phyloP scores from a whole-genome alignment of 1,140 invertebrate genomes.

The Himalopsyche phryganea region DNA sequence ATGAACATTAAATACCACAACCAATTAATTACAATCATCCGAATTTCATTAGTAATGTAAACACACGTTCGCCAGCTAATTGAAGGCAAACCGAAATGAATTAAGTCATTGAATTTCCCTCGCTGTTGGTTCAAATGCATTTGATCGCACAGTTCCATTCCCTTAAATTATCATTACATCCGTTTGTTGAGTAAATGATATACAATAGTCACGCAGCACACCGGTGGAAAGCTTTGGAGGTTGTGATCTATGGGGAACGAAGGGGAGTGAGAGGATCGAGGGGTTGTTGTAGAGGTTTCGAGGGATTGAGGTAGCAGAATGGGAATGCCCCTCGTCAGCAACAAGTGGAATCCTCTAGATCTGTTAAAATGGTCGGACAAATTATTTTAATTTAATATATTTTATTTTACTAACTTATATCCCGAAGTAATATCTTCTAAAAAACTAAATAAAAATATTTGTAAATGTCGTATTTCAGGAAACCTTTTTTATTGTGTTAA shows the following conservation, averaged over 20 bases:
- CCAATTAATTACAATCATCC: too few relatives aligned
- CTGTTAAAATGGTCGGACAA: constrained; percentile 12
- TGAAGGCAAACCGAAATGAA: constrained; percentile 11
- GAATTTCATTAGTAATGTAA: too few relatives aligned
- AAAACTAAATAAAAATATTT: too few relatives aligned
- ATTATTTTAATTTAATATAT: constrained; percentile 3
- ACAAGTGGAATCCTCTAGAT: constrained; percentile 27
- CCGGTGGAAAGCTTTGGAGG: background rate
- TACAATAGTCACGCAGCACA: constrained; percentile 29
- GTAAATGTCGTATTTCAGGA: too few relatives aligned
- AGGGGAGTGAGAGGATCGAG: constrained; percentile 1
- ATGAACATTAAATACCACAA: too few relatives aligned
- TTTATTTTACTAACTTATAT: too few relatives aligned
- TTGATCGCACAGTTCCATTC: constrained; percentile 4
- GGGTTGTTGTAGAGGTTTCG: background rate
- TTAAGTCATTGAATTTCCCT: constrained; percentile 26
- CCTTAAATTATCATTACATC: constrained; percentile 34
- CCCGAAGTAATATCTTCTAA: too few relatives aligned
- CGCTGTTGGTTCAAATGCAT: constrained; percentile 3
- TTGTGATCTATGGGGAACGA: background rate
- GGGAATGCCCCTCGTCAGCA: constrained; percentile 19
- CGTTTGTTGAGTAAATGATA: constrained; percentile 29
- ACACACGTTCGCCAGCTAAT: constrained; percentile 7
- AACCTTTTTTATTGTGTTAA: too few relatives aligned
- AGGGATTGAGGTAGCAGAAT: constrained; percentile 9